Percentiles rank a stretch among this genome's conserved stretches.
Evolutionary conservation across 1,140 invertebrate genomes (phyloP).

Genomic region (Oreohelix idahoensis): DNA sequence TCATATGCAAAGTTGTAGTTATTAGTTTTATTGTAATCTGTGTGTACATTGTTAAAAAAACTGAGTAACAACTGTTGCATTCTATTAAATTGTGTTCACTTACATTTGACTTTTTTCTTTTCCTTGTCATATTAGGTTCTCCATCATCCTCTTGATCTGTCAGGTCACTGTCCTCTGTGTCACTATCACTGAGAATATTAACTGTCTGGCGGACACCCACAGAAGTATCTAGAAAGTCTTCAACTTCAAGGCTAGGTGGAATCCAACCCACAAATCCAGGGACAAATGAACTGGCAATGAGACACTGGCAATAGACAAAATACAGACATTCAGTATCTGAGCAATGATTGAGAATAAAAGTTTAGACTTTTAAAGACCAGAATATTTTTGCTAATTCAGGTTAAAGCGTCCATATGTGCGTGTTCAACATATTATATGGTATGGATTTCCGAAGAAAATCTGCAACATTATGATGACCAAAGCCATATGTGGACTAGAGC

Average conservation of each 20-base stretch:
- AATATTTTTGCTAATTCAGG: no score
- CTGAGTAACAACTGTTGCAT: background rate
- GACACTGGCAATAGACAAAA: constrained; percentile 26
- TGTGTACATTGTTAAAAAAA: no score
- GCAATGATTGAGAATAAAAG: no score
- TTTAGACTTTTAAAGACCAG: no score
- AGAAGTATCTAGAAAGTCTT: constrained; percentile 26
- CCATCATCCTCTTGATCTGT: constrained; percentile 24
- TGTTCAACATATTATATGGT: no score
- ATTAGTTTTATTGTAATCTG: no score
- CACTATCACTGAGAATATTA: background rate
- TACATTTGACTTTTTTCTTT: background rate
- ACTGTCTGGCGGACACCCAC: background rate
- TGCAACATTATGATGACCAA: no score
- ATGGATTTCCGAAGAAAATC: no score
- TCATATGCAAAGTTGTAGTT: no score
- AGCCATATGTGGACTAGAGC: no score
- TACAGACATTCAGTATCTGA: background rate
- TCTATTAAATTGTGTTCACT: background rate
- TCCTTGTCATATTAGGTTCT: background rate
- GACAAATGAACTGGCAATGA: constrained; percentile 31
- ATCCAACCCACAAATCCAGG: constrained; percentile 40
- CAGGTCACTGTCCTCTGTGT: background rate
- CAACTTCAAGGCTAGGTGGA: constrained; percentile 21
- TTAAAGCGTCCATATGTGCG: no score